Evolutionary conservation across 1,140 invertebrate genomes (phyloP).

Genomic region (Drosophila pallidifrons): DNA sequence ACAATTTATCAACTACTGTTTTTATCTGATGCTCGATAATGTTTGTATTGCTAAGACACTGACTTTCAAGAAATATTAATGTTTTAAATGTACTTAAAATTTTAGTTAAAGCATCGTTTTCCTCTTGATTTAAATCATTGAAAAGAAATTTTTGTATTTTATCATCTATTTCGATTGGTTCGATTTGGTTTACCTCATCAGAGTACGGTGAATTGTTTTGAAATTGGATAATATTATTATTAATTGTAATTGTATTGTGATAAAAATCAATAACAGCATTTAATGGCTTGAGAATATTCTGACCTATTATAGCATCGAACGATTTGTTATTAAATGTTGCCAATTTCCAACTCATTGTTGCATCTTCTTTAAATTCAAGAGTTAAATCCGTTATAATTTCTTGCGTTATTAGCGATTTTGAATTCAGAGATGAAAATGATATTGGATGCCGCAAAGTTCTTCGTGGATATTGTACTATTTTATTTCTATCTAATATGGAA

Average conservation of each 20-base stretch:
- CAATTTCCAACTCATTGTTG: constrained; percentile 21
- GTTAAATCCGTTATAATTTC: constrained; percentile 14
- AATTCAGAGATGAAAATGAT: neutral
- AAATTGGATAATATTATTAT: constrained; percentile 44
- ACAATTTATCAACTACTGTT: constrained; percentile 44
- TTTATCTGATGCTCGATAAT: constrained; percentile 69
- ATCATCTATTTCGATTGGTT: constrained; percentile 40
- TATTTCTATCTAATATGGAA: no score
- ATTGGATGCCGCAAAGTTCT: no score
- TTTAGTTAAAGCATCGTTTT: constrained; percentile 29
- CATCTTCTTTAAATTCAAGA: constrained; percentile 18
- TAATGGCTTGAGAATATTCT: constrained; percentile 30
- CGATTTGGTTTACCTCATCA: constrained; percentile 42
- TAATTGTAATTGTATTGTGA: constrained; percentile 41
- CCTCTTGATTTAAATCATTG: constrained; percentile 38
- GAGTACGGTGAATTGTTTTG: constrained; percentile 43
- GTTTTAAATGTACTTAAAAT: constrained; percentile 20
- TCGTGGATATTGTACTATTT: no score
- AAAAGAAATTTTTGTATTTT: constrained; percentile 35
- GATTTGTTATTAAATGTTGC: constrained; percentile 25
- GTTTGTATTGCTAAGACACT: constrained; percentile 37
- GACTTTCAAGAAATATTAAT: constrained; percentile 36
- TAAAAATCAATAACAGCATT: constrained; percentile 40
- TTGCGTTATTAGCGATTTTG: constrained; percentile 19
- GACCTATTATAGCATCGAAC: constrained; percentile 22